These are phyloP conservation scores for Heteractis magnifica DNA, from an alignment of 92 coral and sea anemone genomes.

Conservation along the genomic window DNA sequence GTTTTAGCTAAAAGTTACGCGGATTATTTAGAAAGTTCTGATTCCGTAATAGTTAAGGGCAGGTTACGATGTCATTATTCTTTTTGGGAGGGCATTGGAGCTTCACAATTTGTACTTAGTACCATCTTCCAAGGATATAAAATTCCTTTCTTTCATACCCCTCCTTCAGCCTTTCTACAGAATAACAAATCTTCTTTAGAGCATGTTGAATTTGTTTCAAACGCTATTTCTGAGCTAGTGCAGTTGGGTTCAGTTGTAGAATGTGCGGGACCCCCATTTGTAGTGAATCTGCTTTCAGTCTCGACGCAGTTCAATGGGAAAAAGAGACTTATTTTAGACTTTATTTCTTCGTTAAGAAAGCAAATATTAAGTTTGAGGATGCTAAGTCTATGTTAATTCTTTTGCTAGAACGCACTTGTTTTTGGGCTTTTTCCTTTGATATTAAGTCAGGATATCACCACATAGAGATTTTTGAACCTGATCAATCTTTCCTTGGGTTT, in stretches of 20 bases:
- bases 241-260: not conserved
- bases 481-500: constrained; percentile 49
- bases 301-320: constrained; percentile 43
- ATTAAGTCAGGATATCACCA: constrained; percentile 50
- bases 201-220: not conserved
- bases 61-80: constrained; percentile 6
- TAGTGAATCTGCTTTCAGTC: constrained; percentile 1
- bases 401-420: not conserved
- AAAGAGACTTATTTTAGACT: constrained; percentile 55
- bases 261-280: not conserved
- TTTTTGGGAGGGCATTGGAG: constrained; percentile 25
- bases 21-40: too few species aligned
- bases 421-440: constrained; percentile 26
- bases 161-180: not conserved
- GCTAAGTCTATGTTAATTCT: too few species aligned
- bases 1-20: too few species aligned
- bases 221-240: not conserved
- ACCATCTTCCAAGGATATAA: not conserved
- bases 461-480: constrained; percentile 50
- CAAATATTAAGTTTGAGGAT: not conserved
- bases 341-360: not conserved
- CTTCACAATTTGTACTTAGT: not conserved
- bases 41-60: too few species aligned
- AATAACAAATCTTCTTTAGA: not conserved
- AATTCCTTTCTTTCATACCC: not conserved